These are phyloP conservation scores for Thaumatotibia leucotreta DNA, from an alignment of 1,140 invertebrate species.

Conservation along the genomic window DNA sequence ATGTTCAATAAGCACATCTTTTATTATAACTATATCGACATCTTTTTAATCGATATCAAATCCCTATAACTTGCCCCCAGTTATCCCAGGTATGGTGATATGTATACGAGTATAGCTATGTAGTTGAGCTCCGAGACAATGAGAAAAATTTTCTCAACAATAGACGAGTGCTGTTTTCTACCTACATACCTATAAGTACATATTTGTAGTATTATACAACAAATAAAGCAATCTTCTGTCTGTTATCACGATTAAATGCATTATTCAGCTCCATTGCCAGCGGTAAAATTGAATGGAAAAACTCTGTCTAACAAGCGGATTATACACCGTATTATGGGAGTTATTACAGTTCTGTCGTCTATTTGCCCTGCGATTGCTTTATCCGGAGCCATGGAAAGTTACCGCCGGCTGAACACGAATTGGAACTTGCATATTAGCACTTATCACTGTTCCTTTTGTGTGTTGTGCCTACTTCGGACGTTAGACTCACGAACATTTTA, in stretches of 20 bases:
- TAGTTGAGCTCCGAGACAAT: background rate
- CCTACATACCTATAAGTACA: no score
- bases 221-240: background rate
- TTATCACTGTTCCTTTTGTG: background rate
- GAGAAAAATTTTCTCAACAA: background rate
- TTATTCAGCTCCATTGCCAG: conserved; percentile 5
- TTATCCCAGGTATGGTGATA: no score
- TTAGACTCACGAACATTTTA: background rate
- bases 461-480: background rate
- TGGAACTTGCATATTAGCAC: conserved; percentile 7
- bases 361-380: background rate
- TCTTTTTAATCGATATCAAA: no score
- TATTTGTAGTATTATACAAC: background rate
- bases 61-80: no score
- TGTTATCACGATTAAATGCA: conserved; percentile 11
- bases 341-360: conserved; percentile 1
- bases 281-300: conserved; percentile 13
- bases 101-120: no score
- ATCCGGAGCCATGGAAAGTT: conserved; percentile 11
- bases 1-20: no score
- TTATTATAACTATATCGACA: no score
- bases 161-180: no score
- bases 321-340: conserved; percentile 1
- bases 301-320: conserved; percentile 6
- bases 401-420: background rate